Evolutionary conservation across 2,888 invertebrate species (phyloP), one percentile per base, ranked within the genome.

Genomic region (Diaphora mendica): DNA sequence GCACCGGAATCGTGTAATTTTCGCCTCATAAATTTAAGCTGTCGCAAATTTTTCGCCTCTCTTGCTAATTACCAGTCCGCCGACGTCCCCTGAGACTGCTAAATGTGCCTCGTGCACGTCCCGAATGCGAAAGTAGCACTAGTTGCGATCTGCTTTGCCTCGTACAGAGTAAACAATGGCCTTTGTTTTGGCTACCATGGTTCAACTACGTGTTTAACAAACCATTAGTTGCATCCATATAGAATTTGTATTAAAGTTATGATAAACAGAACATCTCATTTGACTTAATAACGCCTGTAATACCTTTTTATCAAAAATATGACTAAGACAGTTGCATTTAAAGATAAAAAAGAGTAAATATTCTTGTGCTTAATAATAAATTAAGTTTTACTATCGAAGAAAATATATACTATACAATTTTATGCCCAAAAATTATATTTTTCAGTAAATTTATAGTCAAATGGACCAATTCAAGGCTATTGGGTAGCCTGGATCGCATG

Each of bases 31-130:
- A 95, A 95, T 95, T 95, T 92, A 92, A 94, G 91, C 93, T 90
- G 93, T 95, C 94, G 94, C 95, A 95, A 95, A 94, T 95, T 95
- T 95, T 95, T 95, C 94, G 94, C 93, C 91, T 94, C 93, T 92
- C 92, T 89, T 90, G 92, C 95, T 95, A 95, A 95, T 95, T 95
- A 95, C 94, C 92, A 95, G 93, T 93, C 93, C 90, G 89, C 89
- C 90, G 90, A 89, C 93, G 94, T 93, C 94, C 94, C 91, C 89
- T 84, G 94, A 93, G 94, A 92, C 93, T 92, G 91, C 91, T 94
- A 93, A 95, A 94, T 94, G 93, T 93, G 92, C 92, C 89, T 90
- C 90, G 94, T 90, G 89, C 94, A 94, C 91, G 94, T 92, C 91
- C 92, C 90, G 95, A 94, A 94, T 95, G 91, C 94, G 89, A 90